Percentiles rank a stretch among this genome's conserved stretches.
phyloP scores from a whole-genome alignment of 2,888 invertebrate species.

The Sphinx pinastri region DNA sequence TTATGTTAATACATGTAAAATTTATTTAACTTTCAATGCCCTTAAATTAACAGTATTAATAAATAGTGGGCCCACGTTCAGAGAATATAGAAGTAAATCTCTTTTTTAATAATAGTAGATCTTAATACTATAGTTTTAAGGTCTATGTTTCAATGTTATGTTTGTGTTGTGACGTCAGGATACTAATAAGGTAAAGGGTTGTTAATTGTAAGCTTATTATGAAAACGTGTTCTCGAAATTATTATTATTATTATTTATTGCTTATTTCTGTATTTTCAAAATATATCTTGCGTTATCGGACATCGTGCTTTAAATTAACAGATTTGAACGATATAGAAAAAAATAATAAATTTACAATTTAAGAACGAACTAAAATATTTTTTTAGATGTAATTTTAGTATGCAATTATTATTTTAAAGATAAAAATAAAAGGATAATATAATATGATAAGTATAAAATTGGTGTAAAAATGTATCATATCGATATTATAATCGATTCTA shows the following conservation, averaged over 20 bases:
- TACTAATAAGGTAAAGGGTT: conserved; percentile 19
- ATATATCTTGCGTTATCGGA: background rate
- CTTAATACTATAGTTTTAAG: background rate
- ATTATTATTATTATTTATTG: background rate
- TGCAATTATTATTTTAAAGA: background rate
- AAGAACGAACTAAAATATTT: too few species aligned
- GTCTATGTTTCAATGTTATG: background rate
- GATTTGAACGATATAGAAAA: background rate
- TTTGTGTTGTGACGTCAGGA: conserved; percentile 11
- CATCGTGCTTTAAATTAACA: conserved; percentile 4
- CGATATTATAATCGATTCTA: background rate
- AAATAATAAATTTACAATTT: background rate
- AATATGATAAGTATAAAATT: background rate
- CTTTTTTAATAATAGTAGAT: background rate
- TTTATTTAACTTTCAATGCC: background rate
- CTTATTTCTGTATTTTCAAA: conserved; percentile 3
- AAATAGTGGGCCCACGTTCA: background rate
- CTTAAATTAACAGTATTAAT: background rate
- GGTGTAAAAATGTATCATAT: background rate
- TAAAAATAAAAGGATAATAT: background rate
- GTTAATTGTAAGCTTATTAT: background rate
- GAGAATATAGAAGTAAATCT: background rate
- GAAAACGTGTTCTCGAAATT: background rate
- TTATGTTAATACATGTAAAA: conserved; percentile 2
- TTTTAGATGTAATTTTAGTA: too few species aligned